Evolutionary conservation across 2,888 invertebrate species (phyloP), one percentile per base, ranked within the genome.

Genomic region (Nebria salina): DNA sequence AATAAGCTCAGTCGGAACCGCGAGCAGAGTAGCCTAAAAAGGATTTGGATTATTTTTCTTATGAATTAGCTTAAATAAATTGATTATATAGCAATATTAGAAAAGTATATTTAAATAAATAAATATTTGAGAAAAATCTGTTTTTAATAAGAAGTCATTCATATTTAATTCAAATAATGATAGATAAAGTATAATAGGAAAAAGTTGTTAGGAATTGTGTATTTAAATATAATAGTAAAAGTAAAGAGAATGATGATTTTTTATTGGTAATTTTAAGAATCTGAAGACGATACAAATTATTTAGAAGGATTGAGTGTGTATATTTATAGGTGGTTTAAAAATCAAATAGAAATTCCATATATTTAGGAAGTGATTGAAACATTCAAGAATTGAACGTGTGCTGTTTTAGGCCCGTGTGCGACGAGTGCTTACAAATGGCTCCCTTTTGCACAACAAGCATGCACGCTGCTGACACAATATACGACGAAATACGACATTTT

Each of bases 361-460:
- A 13, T 54, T 1, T 54, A 1, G 13, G 2, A 54, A 54, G 54
- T 54, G 4, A 54, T 54, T 54, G 54, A 54, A 54, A 54, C 54
- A 54, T 54, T 54, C 54, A 54, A 13, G 13, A 54, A 54, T 8
- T 13, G 54, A 54, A 54, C 8, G 13, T 34, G 13, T 54, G 8
- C 7, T 13, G 8, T 54, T 54, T 54, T 54, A 54, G 54, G 54
- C 54, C 84, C 86, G 85, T 86, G 86, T 86, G 86, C 86, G 86
- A 86, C 86, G 86, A 86, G 85, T 84, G 87, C 87, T 86, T 87
- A 87, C 86, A 85, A 87, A 87, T 87, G 86, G 87, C 86, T 85
- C 85, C 85, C 54, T 54, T 85, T 87, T 87, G 86, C 81, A 81
- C 81, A 81, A 76, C 81, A 81, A 81, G 81, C 72, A 72, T 72